These are phyloP conservation scores for Liasis olivaceus DNA, from an alignment of 2,797 vertebrate genomes.

Conservation along the genomic window DNA sequence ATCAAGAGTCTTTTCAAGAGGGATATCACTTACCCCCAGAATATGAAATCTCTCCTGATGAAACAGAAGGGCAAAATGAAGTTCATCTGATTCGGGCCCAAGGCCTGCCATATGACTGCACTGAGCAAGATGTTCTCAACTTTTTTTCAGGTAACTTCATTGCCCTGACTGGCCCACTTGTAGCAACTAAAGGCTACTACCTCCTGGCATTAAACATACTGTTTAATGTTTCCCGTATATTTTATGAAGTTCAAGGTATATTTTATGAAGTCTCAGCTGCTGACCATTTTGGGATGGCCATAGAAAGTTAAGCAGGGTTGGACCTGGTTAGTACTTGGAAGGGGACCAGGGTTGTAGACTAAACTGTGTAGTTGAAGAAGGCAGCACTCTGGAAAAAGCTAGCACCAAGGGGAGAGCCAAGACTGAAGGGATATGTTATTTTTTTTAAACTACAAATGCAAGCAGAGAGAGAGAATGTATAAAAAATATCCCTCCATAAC, in stretches of 20 bases:
- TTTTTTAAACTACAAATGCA: background rate
- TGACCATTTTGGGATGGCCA: background rate
- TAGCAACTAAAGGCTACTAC: background rate
- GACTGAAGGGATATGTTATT: background rate
- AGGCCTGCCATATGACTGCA: conserved; percentile 88
- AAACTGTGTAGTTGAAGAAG: background rate
- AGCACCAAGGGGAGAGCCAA: background rate
- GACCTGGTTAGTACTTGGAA: background rate
- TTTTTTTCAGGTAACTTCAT: conserved; percentile 88
- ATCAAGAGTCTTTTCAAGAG: conserved; percentile 68
- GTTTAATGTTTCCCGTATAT: background rate
- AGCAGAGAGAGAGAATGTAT: background rate
- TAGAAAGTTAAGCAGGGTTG: background rate
- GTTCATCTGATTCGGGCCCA: conserved; percentile 86
- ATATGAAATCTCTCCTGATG: conserved; percentile 55
- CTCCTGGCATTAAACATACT: background rate
- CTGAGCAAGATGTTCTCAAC: conserved; percentile 82
- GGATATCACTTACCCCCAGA: conserved; percentile 78
- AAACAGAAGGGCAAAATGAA: conserved; percentile 64
- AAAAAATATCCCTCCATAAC: background rate
- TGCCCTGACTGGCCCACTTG: background rate
- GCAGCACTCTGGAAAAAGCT: background rate
- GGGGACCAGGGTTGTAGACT: background rate
- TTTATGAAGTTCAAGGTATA: background rate
- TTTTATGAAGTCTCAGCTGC: background rate